Evolutionary conservation across 2,113 vertebrate genomes (phyloP).

Genomic region (Lathamus discolor): DNA sequence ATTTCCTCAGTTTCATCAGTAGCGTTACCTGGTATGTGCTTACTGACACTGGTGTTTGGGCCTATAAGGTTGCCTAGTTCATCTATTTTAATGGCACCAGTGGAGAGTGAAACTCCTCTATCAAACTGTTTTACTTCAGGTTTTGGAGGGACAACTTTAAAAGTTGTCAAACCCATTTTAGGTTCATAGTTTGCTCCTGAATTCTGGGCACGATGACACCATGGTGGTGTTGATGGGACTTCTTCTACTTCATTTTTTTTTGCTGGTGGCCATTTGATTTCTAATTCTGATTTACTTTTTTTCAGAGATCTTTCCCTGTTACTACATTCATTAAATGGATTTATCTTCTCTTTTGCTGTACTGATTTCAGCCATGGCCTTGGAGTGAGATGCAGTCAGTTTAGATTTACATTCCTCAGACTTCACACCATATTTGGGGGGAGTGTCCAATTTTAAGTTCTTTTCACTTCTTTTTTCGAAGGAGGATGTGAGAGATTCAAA

Average conservation of each 20-base stretch:
- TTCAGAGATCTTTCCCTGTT: not conserved
- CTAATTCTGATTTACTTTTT: not conserved
- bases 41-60: not conserved
- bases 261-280: not conserved
- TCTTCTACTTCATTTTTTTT: not conserved
- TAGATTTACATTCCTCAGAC: not conserved
- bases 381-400: not conserved
- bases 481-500: not conserved
- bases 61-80: conserved; percentile 90
- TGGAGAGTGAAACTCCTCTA: conserved; percentile 67
- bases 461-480: not conserved
- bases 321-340: not conserved
- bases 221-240: not conserved
- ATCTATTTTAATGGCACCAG: conserved; percentile 91
- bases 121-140: conserved; percentile 69
- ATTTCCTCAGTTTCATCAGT: conserved; percentile 61
- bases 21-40: not conserved
- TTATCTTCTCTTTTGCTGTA: not conserved
- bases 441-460: not conserved
- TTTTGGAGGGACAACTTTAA: conserved; percentile 90
- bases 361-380: not conserved
- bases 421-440: not conserved
- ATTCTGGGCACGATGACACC: conserved; percentile 59
- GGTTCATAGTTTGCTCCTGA: conserved; percentile 73
- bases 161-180: conserved; percentile 88